Evolutionary conservation across 1,140 invertebrate genomes (phyloP).

Genomic region (Caenorhabditis brenneri): DNA sequence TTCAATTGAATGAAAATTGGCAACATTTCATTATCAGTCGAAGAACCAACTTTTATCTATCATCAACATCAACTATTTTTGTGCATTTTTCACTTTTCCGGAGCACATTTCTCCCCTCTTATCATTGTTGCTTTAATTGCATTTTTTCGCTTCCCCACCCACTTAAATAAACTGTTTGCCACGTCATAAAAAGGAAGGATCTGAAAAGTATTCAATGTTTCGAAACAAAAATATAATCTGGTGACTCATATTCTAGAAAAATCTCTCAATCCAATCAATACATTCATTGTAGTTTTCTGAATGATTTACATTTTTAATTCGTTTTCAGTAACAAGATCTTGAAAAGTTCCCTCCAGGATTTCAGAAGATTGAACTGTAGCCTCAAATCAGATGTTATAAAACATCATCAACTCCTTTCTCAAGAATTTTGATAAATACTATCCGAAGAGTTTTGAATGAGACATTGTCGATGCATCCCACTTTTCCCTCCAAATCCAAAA

Average conservation of each 20-base stretch:
- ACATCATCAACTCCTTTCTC: no score
- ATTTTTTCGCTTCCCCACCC: not conserved
- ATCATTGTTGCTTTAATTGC: slow-evolving; percentile 25
- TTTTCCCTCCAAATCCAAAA: no score
- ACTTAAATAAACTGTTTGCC: not conserved
- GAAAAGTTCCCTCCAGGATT: no score
- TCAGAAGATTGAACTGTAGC: no score
- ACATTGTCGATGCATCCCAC: no score
- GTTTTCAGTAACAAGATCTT: no score
- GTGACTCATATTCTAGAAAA: not conserved
- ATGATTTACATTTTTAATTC: no score
- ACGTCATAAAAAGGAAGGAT: not conserved
- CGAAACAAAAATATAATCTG: not conserved
- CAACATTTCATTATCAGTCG: not conserved
- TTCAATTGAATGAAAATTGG: not conserved
- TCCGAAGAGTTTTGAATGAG: no score
- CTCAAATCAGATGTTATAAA: no score
- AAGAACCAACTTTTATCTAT: not conserved
- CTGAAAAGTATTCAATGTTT: not conserved
- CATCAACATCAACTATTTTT: not conserved
- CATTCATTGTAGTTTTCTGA: no score
- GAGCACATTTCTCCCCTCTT: not conserved
- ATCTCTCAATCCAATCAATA: not conserved
- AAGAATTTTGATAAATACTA: no score
- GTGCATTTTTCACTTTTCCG: not conserved